Base-by-base conservation (phyloP, 2,113 vertebrate genomes). In the Tachysurus fulvidraco region DNA sequence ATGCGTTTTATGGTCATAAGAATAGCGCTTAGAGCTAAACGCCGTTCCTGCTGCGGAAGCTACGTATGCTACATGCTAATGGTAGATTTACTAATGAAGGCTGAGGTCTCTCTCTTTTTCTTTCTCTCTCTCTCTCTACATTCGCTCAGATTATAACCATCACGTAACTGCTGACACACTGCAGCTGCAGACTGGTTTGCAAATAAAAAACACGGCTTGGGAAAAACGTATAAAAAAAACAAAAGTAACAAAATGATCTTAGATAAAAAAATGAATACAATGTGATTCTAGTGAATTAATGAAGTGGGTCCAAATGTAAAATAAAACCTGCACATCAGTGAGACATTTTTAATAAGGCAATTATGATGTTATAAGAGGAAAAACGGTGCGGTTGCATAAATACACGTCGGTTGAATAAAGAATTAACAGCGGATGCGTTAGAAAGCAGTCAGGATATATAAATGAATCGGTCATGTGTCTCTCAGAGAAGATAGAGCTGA, bases 391-490 rank as follows among this genome's bases (percentile, higher is more conserved):
- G 41, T 30, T 44, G 57, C 55, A 86, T 67, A 46, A 67, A 74
- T 54, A 76, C 21, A 36, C 5, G 5, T 30, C 28, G 44, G 5
- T 77, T 13, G 2, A 28, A 74, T 73, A 84, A 80, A 16, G 7
- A 67, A 67, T 67, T 36, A 36, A 36, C 36, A 69, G 13, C 65
- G 17, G 28, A 69, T 17, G 7, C 16, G 13, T 69, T 17, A 36
- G n/a, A 17, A 59, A 80, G 44, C 67, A 82, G 82, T 52, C 30
- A 55, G 17, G 50, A 57, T 81, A 88, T 89, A 88, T 86, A 92
- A 92, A 62, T 4, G 54, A 93, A 92, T 92, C 93, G 91, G 71
- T 74, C 44, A 17, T 11, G 65, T 60, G 60, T 62, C 60, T 62
- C 23, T 28, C n/a, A 65, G 64, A 65, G 12, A 65, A 21, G 11